These are phyloP conservation scores for Drosophila nr. perissopoda DNA, from an alignment of 2,888 invertebrate species.

Conservation along the genomic window DNA sequence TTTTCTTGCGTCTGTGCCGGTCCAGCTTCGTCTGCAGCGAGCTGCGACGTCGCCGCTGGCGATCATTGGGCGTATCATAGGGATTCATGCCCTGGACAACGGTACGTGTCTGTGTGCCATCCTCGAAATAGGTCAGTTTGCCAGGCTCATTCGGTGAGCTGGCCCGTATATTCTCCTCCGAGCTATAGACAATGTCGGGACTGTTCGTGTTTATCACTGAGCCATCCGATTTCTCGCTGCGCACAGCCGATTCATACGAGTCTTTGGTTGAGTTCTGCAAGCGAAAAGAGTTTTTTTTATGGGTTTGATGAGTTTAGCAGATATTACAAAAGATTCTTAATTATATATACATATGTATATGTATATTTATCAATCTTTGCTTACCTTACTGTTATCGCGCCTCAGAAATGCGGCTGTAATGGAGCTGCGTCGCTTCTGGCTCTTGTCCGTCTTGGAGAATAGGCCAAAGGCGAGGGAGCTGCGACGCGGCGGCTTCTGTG, in stretches of 20 bases:
- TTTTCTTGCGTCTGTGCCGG: conserved; percentile 84
- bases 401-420: conserved; percentile 84
- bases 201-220: conserved; percentile 73
- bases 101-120: conserved; percentile 73
- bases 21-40: conserved; percentile 84
- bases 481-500: conserved; percentile 83
- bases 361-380: conserved; percentile 14
- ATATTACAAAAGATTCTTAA: not conserved
- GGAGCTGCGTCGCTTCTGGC: conserved; percentile 84
- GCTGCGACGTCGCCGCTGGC: conserved; percentile 83
- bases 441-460: conserved; percentile 81
- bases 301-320: not conserved
- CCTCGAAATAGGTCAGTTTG: conserved; percentile 81
- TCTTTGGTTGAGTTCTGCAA: conserved; percentile 81
- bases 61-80: conserved; percentile 80
- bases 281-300: not conserved
- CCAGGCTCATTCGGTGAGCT: conserved; percentile 82
- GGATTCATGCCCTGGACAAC: conserved; percentile 72
- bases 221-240: conserved; percentile 84
- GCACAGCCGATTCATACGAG: conserved; percentile 84
- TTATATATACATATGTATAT: not conserved
- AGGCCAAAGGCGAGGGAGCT: conserved; percentile 84
- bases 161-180: conserved; percentile 82
- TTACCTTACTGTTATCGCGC: conserved; percentile 83
- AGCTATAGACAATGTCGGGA: conserved; percentile 79